Percentiles rank a stretch among this genome's conserved stretches.
Conservation (phyloP, 1,140 invertebrate species). For the Drosophila mayri region DNA sequence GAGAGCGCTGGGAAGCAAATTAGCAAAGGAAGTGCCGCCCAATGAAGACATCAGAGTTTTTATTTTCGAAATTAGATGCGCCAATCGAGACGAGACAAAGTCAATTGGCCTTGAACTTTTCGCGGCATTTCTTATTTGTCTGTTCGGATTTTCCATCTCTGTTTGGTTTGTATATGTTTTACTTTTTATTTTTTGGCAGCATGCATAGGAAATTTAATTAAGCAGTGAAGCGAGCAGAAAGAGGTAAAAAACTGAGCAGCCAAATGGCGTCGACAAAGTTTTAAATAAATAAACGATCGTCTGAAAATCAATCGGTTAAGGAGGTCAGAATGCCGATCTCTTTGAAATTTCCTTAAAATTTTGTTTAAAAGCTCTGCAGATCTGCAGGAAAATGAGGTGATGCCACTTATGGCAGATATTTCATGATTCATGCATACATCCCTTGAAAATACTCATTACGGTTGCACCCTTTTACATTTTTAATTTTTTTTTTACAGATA, state of each 20-base stretch:
- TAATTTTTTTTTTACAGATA: slow-evolving; percentile 31
- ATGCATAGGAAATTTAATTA: slow-evolving; percentile 69
- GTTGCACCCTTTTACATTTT: slow-evolving; percentile 33
- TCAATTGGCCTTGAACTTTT: slow-evolving; percentile 76
- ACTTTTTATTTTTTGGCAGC: slow-evolving; percentile 60
- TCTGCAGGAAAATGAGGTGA: slow-evolving; percentile 18
- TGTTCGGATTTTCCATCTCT: slow-evolving; percentile 33
- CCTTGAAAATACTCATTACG: slow-evolving; percentile 10
- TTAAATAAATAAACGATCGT: slow-evolving; percentile 36
- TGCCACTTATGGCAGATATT: slow-evolving; percentile 41
- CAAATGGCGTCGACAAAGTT: slow-evolving; percentile 48
- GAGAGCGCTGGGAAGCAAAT: slow-evolving; percentile 10
- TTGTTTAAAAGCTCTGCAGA: background rate
- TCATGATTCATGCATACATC: slow-evolving; percentile 41
- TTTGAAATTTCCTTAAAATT: slow-evolving; percentile 31
- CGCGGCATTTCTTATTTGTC: slow-evolving; percentile 20
- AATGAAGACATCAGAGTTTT: slow-evolving; percentile 47
- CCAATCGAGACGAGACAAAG: slow-evolving; percentile 52
- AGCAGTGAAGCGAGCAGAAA: slow-evolving; percentile 43
- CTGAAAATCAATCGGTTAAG: slow-evolving; percentile 55
- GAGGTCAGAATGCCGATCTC: slow-evolving; percentile 51
- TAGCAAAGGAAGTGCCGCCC: slow-evolving; percentile 27
- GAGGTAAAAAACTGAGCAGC: slow-evolving; percentile 37
- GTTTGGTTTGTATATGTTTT: slow-evolving; percentile 31
- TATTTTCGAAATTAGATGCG: slow-evolving; percentile 48